Evolutionary conservation across 2,797 vertebrate genomes (phyloP).

Genomic region (Brachyrhaphis roseni): DNA sequence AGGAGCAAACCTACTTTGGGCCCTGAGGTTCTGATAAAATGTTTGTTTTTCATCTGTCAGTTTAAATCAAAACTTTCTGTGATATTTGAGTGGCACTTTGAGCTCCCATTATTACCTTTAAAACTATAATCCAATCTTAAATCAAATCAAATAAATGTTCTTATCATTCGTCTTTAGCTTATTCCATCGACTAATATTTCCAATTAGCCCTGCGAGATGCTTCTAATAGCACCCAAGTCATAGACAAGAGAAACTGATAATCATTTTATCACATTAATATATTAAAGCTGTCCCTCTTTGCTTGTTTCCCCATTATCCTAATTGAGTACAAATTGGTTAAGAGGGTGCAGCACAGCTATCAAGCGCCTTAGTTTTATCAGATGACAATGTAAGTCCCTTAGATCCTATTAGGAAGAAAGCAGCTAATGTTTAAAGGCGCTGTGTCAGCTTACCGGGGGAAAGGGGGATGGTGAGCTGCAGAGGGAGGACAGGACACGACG

Average conservation of each 20-base stretch:
- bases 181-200: constrained; percentile 25
- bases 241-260: constrained; percentile 78
- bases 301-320: constrained; percentile 94
- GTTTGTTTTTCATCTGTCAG: background rate
- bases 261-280: constrained; percentile 94
- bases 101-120: background rate
- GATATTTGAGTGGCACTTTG: background rate
- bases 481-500: constrained; percentile 63
- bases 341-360: constrained; percentile 87
- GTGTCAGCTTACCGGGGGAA: constrained; percentile 87
- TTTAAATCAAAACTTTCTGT: background rate
- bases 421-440: constrained; percentile 90
- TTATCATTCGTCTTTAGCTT: background rate
- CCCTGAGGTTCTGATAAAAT: background rate
- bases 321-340: constrained; percentile 94
- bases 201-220: constrained; percentile 25
- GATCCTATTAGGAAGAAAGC: constrained; percentile 91
- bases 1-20: background rate
- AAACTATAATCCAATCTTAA: constrained; percentile 2
- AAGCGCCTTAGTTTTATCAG: constrained; percentile 93
- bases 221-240: constrained; percentile 48
- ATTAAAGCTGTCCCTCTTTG: constrained; percentile 91
- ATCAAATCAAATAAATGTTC: constrained; percentile 15
- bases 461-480: constrained; percentile 70
- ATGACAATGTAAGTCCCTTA: constrained; percentile 89